Evolutionary conservation across 2,797 vertebrate species (phyloP).

Genomic region (Rachycentron canadum): DNA sequence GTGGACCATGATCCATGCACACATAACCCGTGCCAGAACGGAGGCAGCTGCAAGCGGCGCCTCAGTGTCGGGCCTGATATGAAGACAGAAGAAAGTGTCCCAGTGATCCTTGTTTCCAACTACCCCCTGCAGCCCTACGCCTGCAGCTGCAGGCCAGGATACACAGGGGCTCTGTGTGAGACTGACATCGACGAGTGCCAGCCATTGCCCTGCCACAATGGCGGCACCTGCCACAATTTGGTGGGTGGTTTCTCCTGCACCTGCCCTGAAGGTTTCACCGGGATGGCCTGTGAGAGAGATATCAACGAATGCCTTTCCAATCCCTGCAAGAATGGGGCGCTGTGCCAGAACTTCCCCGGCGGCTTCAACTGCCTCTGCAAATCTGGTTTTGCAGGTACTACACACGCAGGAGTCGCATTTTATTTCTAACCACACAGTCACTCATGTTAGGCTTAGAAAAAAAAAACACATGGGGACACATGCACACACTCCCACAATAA

Average conservation of each 20-base stretch:
- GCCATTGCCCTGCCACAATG: constrained; percentile 94
- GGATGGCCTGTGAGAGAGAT: constrained; percentile 96
- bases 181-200: constrained; percentile 94
- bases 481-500: constrained; percentile 36
- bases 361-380: constrained; percentile 97
- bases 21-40: constrained; percentile 93
- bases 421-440: constrained; percentile 49
- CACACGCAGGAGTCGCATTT: constrained; percentile 60
- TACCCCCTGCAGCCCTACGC: constrained; percentile 91
- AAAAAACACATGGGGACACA: constrained; percentile 17
- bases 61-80: constrained; percentile 87
- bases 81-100: constrained; percentile 90
- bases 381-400: constrained; percentile 95
- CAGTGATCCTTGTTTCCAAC: constrained; percentile 92
- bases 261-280: constrained; percentile 95
- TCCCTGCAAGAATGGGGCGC: constrained; percentile 91
- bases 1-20: constrained; percentile 95
- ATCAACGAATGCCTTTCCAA: constrained; percentile 96
- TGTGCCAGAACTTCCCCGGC: constrained; percentile 95
- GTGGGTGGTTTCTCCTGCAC: constrained; percentile 97
- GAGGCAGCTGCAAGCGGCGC: constrained; percentile 93
- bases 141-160: constrained; percentile 94
- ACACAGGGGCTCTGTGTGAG: constrained; percentile 91
- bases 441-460: constrained; percentile 27
- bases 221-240: constrained; percentile 94